phyloP scores from a whole-genome alignment of 1,140 invertebrate genomes.

The Sminthurinus signatus region DNA sequence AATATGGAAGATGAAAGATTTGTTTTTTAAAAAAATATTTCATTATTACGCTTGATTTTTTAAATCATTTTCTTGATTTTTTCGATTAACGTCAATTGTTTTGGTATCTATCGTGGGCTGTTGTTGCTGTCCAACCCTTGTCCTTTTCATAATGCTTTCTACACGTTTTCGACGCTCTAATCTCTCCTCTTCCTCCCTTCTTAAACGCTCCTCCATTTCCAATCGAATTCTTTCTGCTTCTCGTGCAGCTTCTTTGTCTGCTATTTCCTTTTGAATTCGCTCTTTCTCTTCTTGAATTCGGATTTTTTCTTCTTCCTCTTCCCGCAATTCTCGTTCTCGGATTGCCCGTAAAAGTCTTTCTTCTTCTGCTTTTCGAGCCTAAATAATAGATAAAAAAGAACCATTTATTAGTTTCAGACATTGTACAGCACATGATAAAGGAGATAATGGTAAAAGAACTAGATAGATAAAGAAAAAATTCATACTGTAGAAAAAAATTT shows the following conservation, averaged over 20 bases:
- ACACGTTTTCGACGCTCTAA: conserved; percentile 68
- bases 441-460: no score
- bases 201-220: conserved; percentile 65
- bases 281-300: conserved; percentile 43
- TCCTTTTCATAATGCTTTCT: conserved; percentile 75
- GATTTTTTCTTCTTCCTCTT: conserved; percentile 43
- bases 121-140: conserved; percentile 48
- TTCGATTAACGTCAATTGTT: background rate
- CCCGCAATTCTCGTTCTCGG: conserved; percentile 43
- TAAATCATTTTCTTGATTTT: background rate
- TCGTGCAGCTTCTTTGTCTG: conserved; percentile 41
- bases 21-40: background rate
- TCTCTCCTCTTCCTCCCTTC: conserved; percentile 71
- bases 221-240: conserved; percentile 50
- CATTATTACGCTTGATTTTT: background rate
- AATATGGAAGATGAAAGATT: background rate
- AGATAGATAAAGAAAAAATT: no score
- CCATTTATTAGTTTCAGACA: no score
- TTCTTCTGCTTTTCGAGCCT: conserved; percentile 28
- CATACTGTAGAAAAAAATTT: no score
- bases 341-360: conserved; percentile 44
- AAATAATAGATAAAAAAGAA: no score
- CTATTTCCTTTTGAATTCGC: conserved; percentile 42
- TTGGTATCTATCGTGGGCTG: no score
- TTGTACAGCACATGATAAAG: no score